Conservation (phyloP, 2,797 vertebrate genomes). For the Hippocampus kuda region DNA sequence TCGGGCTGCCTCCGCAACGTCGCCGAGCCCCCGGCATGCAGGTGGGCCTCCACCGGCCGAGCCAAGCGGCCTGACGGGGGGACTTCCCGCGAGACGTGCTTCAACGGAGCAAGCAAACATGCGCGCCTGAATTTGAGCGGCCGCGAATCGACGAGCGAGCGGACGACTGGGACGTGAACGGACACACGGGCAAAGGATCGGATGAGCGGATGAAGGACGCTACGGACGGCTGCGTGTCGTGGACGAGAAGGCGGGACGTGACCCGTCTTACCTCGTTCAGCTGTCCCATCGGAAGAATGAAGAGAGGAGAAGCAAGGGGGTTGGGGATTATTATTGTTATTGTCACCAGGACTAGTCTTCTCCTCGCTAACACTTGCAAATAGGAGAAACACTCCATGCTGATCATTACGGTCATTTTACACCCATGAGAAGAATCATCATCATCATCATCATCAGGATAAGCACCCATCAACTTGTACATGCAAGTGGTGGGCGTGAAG, state of each 20-base stretch:
- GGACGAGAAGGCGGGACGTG: constrained; percentile 15
- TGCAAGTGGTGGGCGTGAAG: neutral
- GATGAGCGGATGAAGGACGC: constrained; percentile 12
- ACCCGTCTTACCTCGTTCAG: constrained; percentile 57
- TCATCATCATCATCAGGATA: neutral
- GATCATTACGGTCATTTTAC: neutral
- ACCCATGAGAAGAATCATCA: neutral
- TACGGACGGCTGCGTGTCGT: constrained; percentile 10
- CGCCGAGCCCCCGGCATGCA: too few species aligned
- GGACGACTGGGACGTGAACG: neutral
- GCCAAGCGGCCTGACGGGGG: too few species aligned
- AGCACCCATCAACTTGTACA: neutral
- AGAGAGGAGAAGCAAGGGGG: constrained; percentile 52
- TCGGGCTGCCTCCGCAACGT: too few species aligned
- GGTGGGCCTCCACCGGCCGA: too few species aligned
- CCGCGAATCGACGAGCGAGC: neutral
- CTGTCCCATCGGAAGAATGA: constrained; percentile 55
- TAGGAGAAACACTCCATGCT: neutral
- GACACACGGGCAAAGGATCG: neutral
- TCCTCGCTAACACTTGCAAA: constrained; percentile 8
- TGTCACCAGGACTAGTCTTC: neutral
- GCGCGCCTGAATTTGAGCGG: neutral
- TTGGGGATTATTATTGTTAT: constrained; percentile 13
- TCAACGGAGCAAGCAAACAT: too few species aligned
- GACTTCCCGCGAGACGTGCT: too few species aligned